Percentiles rank a stretch among this genome's conserved stretches.
Conservation (phyloP, 2,113 vertebrate species). For the Hylia prasina region DNA sequence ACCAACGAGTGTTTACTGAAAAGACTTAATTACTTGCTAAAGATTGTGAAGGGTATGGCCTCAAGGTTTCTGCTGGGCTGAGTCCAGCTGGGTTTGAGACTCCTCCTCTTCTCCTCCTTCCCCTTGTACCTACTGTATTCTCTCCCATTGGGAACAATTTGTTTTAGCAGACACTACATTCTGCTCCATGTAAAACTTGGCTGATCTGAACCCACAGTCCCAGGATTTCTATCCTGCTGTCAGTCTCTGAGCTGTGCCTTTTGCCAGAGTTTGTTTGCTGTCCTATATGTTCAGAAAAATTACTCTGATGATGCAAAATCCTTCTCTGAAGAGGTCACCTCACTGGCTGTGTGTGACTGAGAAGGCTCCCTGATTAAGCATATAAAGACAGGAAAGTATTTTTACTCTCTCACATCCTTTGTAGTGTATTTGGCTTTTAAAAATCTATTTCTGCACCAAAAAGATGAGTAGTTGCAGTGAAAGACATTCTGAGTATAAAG, state of each 20-base stretch:
- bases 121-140: accelerated
- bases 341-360: not conserved
- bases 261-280: not conserved
- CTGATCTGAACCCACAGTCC: not conserved
- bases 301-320: not conserved
- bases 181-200: not conserved
- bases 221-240: not conserved
- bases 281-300: not conserved
- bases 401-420: not conserved
- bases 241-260: not conserved
- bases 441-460: not conserved
- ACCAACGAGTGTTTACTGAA: not conserved
- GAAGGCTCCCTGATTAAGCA: not conserved
- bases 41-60: not conserved
- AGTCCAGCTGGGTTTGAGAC: not conserved
- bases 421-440: not conserved
- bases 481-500: not conserved
- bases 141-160: not conserved
- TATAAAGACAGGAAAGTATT: not conserved
- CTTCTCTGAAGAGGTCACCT: not conserved
- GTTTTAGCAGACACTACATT: not conserved
- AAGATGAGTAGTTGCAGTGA: not conserved
- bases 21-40: not conserved
- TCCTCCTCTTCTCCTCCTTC: not conserved
- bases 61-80: not conserved